A percentile compares a stretch with the other conserved stretches of the same genome.
Evolutionary conservation across 2,797 vertebrate species (phyloP).

Genomic region (Rhinichthys osculus): DNA sequence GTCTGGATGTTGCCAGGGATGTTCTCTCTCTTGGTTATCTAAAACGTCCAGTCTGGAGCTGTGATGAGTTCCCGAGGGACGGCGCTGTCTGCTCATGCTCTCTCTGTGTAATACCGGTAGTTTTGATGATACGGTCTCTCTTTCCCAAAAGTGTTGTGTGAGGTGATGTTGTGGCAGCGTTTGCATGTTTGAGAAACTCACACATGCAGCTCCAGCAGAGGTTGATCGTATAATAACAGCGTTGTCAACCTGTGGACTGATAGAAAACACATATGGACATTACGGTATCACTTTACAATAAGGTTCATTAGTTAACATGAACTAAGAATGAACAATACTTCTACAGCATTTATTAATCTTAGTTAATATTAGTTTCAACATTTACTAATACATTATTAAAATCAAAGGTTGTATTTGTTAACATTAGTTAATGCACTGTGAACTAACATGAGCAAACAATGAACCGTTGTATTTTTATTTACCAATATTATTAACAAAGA

Average conservation of each 20-base stretch:
- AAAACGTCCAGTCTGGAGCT: conserved; percentile 62
- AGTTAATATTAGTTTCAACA: no score
- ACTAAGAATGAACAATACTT: no score
- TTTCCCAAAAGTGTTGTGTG: conserved; percentile 59
- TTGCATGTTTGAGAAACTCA: conserved; percentile 56
- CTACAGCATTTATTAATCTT: no score
- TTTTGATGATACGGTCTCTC: conserved; percentile 56
- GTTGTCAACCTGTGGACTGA: background rate
- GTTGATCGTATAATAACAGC: background rate
- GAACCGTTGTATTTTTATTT: no score
- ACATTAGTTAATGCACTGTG: no score
- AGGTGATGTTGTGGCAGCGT: conserved; percentile 60
- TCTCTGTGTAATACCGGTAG: conserved; percentile 57
- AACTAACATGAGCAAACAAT: no score
- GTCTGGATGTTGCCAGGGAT: conserved; percentile 47
- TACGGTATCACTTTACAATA: no score
- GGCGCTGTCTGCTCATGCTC: conserved; percentile 43
- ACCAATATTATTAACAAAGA: no score
- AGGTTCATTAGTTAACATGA: no score
- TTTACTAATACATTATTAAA: no score
- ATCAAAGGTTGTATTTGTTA: no score
- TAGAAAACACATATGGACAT: background rate
- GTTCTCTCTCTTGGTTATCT: conserved; percentile 63
- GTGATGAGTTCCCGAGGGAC: conserved; percentile 48
- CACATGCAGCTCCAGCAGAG: background rate